Base-by-base conservation (phyloP, 2,888 invertebrate genomes). In the Gari tellinella region DNA sequence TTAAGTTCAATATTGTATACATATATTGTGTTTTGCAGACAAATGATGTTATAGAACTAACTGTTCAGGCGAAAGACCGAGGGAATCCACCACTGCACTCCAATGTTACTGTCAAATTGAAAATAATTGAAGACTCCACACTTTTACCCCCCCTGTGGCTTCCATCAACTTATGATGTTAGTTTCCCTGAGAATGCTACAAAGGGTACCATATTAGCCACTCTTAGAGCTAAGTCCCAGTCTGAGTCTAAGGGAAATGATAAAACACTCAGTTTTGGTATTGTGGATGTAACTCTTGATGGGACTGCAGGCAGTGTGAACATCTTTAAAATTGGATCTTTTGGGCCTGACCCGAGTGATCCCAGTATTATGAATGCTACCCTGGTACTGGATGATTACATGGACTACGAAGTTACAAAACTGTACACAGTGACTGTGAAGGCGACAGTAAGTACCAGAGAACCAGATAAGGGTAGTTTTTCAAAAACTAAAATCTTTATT, bases 51-150 rank as follows among this genome's bases (percentile, higher is more conserved):
- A 51, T 78, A 19, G 48, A n/a, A 12, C 58, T 98, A 95, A 97
- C 96, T 95, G 97, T 98, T 94, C 96, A 96, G 95, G 98, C 98
- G 94, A 95, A 96, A 95, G 98, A 98, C 94, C 96, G 96, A 94
- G 98, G 98, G 93, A 96, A 95, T 94, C 97, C 97, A 93, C 95
- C 96, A 94, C 95, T 97, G 94, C 41, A 21, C 17, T 96, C 97
- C 93, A 95, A 97, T 94, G 98, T 98, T 94, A 97, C 97, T 94
- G 97, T 98, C 94, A 97, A 97, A 94, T 97, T 98, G 94, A 97
- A 97, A 94, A 97, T 98, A 94, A 58, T 62, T 0, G 37, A 37
- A 19, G 60, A 73, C 12, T 19, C 51, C 0, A 55, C 25, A 5
- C 38, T 51, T 10, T 61, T 61, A 1, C 79, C 83, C n/a, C 83